Evolutionary conservation across 2,888 invertebrate species (phyloP), one percentile per base, ranked within the genome.

Genomic region (Lacanobia oleracea): DNA sequence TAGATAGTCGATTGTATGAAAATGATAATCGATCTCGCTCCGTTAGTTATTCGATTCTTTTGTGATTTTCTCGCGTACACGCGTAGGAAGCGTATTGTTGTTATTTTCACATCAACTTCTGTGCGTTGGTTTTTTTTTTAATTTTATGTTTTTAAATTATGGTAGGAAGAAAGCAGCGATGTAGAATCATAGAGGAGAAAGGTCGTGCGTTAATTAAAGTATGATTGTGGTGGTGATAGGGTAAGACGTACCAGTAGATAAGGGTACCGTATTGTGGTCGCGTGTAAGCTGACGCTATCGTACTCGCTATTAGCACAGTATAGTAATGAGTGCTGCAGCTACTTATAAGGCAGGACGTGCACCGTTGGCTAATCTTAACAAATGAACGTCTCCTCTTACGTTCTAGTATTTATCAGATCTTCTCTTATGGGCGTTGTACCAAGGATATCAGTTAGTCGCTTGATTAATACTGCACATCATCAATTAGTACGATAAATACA

Each of bases 21-120:
- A 95, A 94, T 94, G 93, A 94, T 95, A 94, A 94, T 94, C 92
- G 93, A 94, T 94, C 90, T 88, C 87, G 93, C 89, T 90, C 92
- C 93, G 93, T 92, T 92, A 91, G 85, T 83, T 87, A 86, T 90
- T 88, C 87, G 88, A 92, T 93, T 93, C 91, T 91, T 91, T 92
- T 90, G 90, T 88, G 83, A 89, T 87, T 83, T 90, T 91, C 91
- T 90, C 88, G 88, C 87, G 83, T 71, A 78, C 84, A 76, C 75
- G 85, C 79, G 75, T 85, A 86, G 77, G 81, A 83, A 81, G 71
- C 72, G 57, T 81, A 81, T 74, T 86, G 83, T 86, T 86, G 51
- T 79, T 76, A 74, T 79, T 79, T 84, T 86, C 88, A 84, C 88
- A 89, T 72, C 77, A 71, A 67, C 69, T 65, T 68, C 45, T 82